Conservation (phyloP, 1,140 invertebrate genomes). For the Rhysida immarginata region DNA sequence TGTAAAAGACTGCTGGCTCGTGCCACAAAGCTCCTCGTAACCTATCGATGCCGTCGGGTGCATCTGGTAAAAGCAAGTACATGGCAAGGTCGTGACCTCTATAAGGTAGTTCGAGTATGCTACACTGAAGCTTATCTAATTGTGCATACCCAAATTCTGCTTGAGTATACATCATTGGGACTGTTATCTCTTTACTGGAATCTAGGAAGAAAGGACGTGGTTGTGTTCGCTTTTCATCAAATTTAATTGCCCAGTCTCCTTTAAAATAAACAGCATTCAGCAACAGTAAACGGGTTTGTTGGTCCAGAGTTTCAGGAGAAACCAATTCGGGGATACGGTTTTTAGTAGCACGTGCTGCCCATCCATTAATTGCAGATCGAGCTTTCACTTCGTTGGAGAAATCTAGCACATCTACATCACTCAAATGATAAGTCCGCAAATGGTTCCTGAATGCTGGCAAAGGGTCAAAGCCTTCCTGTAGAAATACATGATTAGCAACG, state of each 20-base stretch:
- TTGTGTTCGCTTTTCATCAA: constrained; percentile 41
- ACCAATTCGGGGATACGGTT: constrained; percentile 53
- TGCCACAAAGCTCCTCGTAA: constrained; percentile 14
- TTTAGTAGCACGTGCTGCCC: constrained; percentile 55
- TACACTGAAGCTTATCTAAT: constrained; percentile 37
- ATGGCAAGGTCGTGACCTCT: constrained; percentile 44
- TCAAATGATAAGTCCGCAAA: constrained; percentile 42
- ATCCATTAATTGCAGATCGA: constrained; percentile 51
- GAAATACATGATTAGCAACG: constrained; percentile 1
- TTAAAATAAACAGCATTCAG: constrained; percentile 79
- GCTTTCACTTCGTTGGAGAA: constrained; percentile 38
- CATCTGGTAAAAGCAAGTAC: constrained; percentile 50
- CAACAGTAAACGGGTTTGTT: constrained; percentile 45
- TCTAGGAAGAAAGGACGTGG: constrained; percentile 50
- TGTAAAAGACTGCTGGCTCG: neutral
- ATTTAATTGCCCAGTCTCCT: constrained; percentile 56
- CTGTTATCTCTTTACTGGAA: constrained; percentile 42
- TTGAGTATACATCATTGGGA: constrained; percentile 69
- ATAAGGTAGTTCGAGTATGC: constrained; percentile 56
- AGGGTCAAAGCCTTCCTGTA: constrained; percentile 8
- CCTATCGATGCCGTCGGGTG: constrained; percentile 22
- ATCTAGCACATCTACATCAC: constrained; percentile 41
- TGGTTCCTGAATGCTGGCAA: constrained; percentile 6
- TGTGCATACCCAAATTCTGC: constrained; percentile 55
- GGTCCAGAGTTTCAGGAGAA: constrained; percentile 27